Evolutionary conservation across 1,140 invertebrate genomes (phyloP).

Genomic region (Cyclina sinensis): DNA sequence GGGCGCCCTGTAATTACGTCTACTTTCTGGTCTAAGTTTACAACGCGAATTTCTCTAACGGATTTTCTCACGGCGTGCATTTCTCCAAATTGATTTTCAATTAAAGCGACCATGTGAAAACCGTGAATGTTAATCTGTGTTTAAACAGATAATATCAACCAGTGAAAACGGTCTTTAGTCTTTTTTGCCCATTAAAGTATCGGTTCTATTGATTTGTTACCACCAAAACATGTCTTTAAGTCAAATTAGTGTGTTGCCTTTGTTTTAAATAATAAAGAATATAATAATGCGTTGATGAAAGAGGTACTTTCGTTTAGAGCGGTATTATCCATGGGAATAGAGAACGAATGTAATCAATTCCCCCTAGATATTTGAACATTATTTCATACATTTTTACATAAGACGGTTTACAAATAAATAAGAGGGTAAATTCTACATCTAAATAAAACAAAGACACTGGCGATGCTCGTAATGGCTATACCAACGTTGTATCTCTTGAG

Average conservation of each 20-base stretch:
- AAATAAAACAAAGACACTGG: too few species aligned
- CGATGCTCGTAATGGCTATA: too few species aligned
- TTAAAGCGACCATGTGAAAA: background rate
- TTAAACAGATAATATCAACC: background rate
- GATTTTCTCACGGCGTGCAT: constrained; percentile 13
- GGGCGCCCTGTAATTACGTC: constrained; percentile 40
- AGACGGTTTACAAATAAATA: too few species aligned
- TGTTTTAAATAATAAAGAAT: background rate
- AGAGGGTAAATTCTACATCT: too few species aligned
- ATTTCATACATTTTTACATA: too few species aligned
- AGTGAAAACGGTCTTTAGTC: background rate
- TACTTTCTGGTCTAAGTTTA: constrained; percentile 15
- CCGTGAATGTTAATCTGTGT: background rate
- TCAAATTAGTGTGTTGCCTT: background rate
- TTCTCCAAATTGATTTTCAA: background rate
- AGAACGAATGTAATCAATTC: too few species aligned
- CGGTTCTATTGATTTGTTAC: background rate
- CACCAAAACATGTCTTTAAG: background rate
- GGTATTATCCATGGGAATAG: background rate
- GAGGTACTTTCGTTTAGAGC: background rate
- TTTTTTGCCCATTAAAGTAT: background rate
- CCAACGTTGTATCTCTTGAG: too few species aligned
- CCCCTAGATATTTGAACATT: too few species aligned
- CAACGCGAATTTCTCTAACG: constrained; percentile 16
- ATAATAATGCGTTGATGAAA: background rate